Conservation (phyloP, 2,113 vertebrate species). For the Uropsilus gracilis region DNA sequence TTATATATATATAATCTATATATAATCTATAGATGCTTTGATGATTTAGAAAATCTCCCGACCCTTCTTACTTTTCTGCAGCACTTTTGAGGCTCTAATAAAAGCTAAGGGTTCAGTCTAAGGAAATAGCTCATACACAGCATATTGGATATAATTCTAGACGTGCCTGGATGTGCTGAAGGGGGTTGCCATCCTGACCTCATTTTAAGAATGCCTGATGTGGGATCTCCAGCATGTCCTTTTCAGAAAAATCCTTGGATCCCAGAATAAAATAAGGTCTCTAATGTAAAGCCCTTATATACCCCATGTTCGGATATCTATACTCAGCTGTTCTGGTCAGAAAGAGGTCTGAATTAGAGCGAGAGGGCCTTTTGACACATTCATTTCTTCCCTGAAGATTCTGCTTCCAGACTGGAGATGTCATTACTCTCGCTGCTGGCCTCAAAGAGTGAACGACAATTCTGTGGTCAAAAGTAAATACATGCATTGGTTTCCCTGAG, state of each 20-base stretch:
- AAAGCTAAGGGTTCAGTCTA: not conserved
- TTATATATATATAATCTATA: no score
- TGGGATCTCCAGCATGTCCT: no score
- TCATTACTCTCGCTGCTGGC: not conserved
- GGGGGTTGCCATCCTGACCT: fast-evolving
- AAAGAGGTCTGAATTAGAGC: fast-evolving
- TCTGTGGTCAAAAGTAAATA: not conserved
- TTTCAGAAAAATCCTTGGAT: not conserved
- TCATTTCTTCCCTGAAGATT: not conserved
- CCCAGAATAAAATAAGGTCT: not conserved
- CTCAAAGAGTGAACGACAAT: fast-evolving
- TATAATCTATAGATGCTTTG: no score
- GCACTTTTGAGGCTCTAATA: not conserved
- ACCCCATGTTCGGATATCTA: no score
- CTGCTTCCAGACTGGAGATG: fast-evolving
- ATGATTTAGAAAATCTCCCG: not conserved
- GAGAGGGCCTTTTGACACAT: not conserved
- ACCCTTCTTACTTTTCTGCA: not conserved
- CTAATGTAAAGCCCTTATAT: not conserved
- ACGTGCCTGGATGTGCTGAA: fast-evolving
- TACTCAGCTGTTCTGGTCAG: not conserved
- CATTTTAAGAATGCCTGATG: not conserved
- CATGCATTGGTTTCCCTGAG: not conserved
- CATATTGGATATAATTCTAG: not conserved
- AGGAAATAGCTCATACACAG: not conserved